Percentiles rank a stretch among this genome's conserved stretches.
Evolutionary conservation across 2,797 vertebrate species (phyloP).

Genomic region (Todus mexicanus): DNA sequence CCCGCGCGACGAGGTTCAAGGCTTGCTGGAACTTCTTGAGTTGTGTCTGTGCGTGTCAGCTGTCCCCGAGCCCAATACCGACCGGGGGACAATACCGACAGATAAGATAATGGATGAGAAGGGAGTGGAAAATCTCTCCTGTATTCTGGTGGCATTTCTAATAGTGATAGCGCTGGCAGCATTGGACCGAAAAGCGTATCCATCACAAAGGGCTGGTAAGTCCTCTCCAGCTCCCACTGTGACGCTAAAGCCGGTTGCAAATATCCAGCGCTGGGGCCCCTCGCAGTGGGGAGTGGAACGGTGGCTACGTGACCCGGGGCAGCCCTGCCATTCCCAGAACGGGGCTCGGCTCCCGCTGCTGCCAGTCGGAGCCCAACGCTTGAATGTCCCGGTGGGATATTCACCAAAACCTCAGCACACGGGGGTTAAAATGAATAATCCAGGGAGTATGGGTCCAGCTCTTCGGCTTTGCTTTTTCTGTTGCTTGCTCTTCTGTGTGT

Average conservation of each 20-base stretch:
- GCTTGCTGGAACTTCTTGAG: slow-evolving; percentile 8
- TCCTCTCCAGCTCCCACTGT: slow-evolving; percentile 41
- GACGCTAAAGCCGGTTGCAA: slow-evolving; percentile 36
- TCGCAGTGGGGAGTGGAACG: not conserved
- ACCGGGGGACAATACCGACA: slow-evolving; percentile 29
- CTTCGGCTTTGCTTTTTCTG: too few species aligned
- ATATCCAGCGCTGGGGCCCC: not conserved
- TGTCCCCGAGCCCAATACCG: slow-evolving; percentile 3
- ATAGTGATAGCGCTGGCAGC: slow-evolving; percentile 20
- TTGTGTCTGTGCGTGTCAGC: slow-evolving; percentile 13
- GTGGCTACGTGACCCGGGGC: not conserved
- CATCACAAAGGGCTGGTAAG: slow-evolving; percentile 31
- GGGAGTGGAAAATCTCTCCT: slow-evolving; percentile 51
- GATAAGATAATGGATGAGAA: slow-evolving; percentile 57
- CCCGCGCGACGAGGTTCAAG: not conserved
- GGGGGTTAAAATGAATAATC: not conserved
- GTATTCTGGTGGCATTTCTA: slow-evolving; percentile 47
- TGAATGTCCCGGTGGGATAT: not conserved
- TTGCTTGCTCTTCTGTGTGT: not conserved
- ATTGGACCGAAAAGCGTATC: slow-evolving; percentile 22
- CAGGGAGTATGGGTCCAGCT: not conserved
- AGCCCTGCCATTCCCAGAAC: slow-evolving; percentile 4
- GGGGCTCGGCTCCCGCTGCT: not conserved
- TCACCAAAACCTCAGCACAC: not conserved
- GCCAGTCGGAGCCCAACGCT: not conserved